phyloP scores from a whole-genome alignment of 2,888 invertebrate species.

The Omphaloscelis lunosa region DNA sequence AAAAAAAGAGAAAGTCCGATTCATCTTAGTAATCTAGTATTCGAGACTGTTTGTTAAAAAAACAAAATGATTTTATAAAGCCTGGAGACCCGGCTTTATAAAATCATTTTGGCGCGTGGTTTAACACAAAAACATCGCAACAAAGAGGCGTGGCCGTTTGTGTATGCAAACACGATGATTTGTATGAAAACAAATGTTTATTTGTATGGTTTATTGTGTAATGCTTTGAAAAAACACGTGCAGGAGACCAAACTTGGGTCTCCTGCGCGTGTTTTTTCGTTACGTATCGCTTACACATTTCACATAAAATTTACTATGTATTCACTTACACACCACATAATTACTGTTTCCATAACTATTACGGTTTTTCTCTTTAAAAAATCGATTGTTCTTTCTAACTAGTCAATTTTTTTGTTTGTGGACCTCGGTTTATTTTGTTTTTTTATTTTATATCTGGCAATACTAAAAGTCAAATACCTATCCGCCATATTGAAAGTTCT shows the following conservation, averaged over 20 bases:
- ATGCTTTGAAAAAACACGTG: no score
- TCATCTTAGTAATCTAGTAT: background rate
- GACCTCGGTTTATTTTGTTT: slow-evolving; percentile 1
- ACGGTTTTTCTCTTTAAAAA: slow-evolving; percentile 17
- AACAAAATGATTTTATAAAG: background rate
- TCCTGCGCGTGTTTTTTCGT: no score
- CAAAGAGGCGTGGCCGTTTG: no score
- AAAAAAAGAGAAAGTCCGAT: no score
- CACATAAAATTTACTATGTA: background rate
- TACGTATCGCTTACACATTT: background rate
- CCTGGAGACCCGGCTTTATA: no score
- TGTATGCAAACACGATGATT: no score
- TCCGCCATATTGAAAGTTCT: slow-evolving; percentile 89
- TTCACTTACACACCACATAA: background rate
- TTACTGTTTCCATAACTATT: background rate
- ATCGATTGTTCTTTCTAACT: background rate
- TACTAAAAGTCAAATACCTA: slow-evolving; percentile 81
- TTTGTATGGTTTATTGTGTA: no score
- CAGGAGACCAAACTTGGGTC: no score
- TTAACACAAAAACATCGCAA: no score
- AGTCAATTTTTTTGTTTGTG: background rate
- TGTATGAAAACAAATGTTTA: no score
- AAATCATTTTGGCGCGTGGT: no score
- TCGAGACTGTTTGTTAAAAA: background rate
- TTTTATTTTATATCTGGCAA: slow-evolving; percentile 72